Conservation (phyloP, 2,113 vertebrate species). For the Collichthys lucidus region DNA sequence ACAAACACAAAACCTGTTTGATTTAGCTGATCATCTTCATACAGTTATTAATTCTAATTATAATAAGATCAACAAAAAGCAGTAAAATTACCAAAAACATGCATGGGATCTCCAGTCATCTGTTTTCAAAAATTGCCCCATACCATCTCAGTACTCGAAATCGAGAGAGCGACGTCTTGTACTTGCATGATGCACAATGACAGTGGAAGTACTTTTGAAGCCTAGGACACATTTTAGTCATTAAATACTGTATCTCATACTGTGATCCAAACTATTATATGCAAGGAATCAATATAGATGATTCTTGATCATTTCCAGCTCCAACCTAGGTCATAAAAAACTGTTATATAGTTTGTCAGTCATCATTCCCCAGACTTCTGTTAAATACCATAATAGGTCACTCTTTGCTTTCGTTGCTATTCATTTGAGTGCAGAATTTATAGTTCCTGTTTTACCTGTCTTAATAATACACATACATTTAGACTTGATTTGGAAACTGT, state of each 20-base stretch:
- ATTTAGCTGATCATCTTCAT: background rate
- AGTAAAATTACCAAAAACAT: background rate
- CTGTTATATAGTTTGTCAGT: slow-evolving; percentile 1
- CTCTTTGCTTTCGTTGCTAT: background rate
- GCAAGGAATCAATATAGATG: background rate
- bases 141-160: background rate
- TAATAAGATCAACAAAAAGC: background rate
- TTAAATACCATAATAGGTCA: slow-evolving; percentile 13
- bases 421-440: slow-evolving; percentile 24
- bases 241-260: background rate
- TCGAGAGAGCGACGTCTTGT: background rate
- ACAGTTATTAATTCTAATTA: background rate
- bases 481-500: background rate
- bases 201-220: background rate
- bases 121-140: background rate
- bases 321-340: background rate
- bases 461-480: slow-evolving; percentile 1
- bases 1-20: background rate
- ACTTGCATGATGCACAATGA: background rate
- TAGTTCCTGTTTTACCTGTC: background rate
- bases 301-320: background rate
- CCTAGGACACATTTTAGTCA: background rate
- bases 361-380: background rate
- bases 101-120: background rate
- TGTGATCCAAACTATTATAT: background rate